These are phyloP conservation scores for Polyploca ridens DNA, from an alignment of 2,888 invertebrate genomes.

Conservation along the genomic window DNA sequence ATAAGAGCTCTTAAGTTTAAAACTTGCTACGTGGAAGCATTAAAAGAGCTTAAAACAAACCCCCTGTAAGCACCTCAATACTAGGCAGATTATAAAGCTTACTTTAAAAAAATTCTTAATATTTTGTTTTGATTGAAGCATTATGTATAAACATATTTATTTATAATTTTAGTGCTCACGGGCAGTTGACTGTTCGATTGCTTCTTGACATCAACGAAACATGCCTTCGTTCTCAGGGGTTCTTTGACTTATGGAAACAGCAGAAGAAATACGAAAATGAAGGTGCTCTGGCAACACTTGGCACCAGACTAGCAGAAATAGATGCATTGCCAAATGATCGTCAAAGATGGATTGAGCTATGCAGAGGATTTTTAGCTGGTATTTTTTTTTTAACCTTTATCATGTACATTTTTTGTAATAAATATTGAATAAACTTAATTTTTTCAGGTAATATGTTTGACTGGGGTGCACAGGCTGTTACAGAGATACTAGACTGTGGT, in stretches of 20 bases:
- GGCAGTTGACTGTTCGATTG: constrained; percentile 94
- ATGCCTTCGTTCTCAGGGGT: constrained; percentile 94
- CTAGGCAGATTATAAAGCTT: background rate
- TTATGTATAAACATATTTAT: constrained; percentile 20
- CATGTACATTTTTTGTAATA: too few relatives aligned
- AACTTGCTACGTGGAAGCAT: constrained; percentile 91
- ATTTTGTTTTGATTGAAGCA: background rate
- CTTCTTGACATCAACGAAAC: constrained; percentile 97
- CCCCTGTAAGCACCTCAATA: constrained; percentile 88
- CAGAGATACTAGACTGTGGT: constrained; percentile 94
- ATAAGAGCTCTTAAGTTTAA: constrained; percentile 93
- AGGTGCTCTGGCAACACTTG: constrained; percentile 89
- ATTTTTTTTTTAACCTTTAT: too few relatives aligned
- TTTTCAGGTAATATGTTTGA: constrained; percentile 97
- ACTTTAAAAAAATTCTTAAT: constrained; percentile 13
- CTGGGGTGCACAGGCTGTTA: constrained; percentile 97
- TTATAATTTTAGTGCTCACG: constrained; percentile 85
- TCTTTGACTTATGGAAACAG: constrained; percentile 93
- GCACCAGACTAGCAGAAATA: constrained; percentile 86
- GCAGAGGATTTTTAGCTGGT: constrained; percentile 88
- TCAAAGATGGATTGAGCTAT: constrained; percentile 86
- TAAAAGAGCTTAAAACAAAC: constrained; percentile 90
- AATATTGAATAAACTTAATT: constrained; percentile 21
- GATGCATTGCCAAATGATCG: constrained; percentile 87
- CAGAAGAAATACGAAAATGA: constrained; percentile 96